Percentiles rank a stretch among this genome's conserved stretches.
Conservation (phyloP, 2,113 vertebrate species). For the Laterallus jamaicensis region DNA sequence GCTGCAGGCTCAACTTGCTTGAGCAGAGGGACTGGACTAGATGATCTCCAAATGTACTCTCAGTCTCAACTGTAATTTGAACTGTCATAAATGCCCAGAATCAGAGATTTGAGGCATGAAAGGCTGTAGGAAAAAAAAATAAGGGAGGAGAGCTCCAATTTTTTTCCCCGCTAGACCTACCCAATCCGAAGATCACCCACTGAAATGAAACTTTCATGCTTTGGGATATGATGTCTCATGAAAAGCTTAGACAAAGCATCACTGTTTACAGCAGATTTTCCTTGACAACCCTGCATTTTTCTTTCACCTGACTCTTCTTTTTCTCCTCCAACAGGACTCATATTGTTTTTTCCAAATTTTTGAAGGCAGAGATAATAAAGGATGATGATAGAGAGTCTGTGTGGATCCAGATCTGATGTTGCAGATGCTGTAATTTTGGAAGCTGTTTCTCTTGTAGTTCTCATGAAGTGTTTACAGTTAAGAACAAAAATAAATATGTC, state of each 20-base stretch:
- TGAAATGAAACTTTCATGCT: neutral
- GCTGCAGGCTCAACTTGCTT: neutral
- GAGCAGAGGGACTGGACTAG: neutral
- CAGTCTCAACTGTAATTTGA: neutral
- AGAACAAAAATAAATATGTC: slow-evolving; percentile 10
- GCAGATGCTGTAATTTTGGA: neutral
- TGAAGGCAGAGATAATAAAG: neutral
- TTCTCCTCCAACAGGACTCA: neutral
- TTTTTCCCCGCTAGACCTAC: neutral
- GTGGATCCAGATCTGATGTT: neutral
- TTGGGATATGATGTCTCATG: neutral
- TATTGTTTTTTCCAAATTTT: neutral
- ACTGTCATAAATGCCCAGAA: neutral
- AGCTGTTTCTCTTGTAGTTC: neutral
- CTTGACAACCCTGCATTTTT: neutral
- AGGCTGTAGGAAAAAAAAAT: neutral
- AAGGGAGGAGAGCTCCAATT: neutral
- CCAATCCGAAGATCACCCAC: neutral
- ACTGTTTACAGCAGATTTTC: neutral
- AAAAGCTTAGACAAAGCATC: neutral
- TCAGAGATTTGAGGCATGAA: neutral
- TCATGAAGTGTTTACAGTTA: neutral
- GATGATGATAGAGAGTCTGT: neutral
- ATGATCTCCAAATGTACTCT: neutral
- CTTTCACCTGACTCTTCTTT: neutral